Base-by-base conservation (phyloP, 1,140 invertebrate species). In the Cephus cinctus region DNA sequence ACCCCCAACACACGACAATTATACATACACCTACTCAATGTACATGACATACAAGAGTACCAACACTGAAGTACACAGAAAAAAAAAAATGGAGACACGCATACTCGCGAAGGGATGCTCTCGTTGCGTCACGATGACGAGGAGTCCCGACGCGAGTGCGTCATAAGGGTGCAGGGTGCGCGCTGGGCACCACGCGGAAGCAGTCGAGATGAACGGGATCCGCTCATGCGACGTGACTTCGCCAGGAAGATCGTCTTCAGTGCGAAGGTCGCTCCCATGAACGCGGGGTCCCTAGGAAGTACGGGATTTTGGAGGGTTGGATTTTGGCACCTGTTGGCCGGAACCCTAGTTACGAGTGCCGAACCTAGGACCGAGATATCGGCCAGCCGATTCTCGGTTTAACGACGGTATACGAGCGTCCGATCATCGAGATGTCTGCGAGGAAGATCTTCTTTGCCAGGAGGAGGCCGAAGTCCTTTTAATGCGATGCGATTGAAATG, bases 311-410 rank as follows among this genome's bases (percentile, higher is more conserved):
- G 65, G 65, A 59, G 67, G 63, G n/a, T n/a, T 73, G 70, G 65
- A 65, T 62, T 58, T 71, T 56, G 61, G 75, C 71, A 67, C 72
- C 69, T 63, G 73, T 64, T 61, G 69, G 67, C 71, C 63, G 72
- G 73, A 75, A 74, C 72, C 72, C 75, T 77, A 76, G 75, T 77
- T 77, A 77, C 75, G 75, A 77, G 75, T 77, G 65, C 75, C 72
- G 75, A 74, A 62, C 73, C 73, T 77, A 77, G 75, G 73, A 69
- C 67, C 70, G 71, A 76, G 72, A 69, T 49, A 27, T n/a, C 25
- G 25, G 25, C 25, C 6, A 27, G 25, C 25, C 25, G 25, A n/a
- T 27, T 27, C 65, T 73, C 65, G 69, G 53, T 55, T 68, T 71
- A n/a, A n/a, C n/a, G n/a, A n/a, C n/a, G n/a, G n/a, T n/a, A n/a